These are phyloP conservation scores for Drosophila setosimentum DNA, from an alignment of 2,888 invertebrate genomes.

Conservation along the genomic window DNA sequence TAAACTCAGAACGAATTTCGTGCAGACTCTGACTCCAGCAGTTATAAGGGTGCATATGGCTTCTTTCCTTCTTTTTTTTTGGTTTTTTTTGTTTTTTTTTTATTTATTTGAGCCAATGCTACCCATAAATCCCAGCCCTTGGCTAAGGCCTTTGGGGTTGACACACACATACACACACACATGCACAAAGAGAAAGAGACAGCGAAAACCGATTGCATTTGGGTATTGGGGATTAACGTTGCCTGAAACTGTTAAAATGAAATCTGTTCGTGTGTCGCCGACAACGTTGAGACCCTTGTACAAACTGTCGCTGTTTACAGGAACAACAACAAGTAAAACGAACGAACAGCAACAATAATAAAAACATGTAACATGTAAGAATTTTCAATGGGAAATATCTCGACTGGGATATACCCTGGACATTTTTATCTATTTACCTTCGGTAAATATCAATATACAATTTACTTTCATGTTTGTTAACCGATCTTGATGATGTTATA, in stretches of 20 bases:
- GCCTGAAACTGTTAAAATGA: slow-evolving; percentile 80
- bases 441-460: neutral
- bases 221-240: slow-evolving; percentile 81
- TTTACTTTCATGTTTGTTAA: neutral
- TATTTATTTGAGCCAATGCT: slow-evolving; percentile 27
- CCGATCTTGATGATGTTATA: neutral
- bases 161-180: neutral
- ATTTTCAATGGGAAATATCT: neutral
- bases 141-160: slow-evolving; percentile 56
- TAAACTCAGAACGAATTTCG: slow-evolving; percentile 26
- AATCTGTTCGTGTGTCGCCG: slow-evolving; percentile 74
- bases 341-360: slow-evolving; percentile 33
- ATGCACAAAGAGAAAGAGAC: slow-evolving; percentile 9
- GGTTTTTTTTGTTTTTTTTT: no score
- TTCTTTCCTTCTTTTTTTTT: slow-evolving; percentile 1
- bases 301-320: slow-evolving; percentile 73
- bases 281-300: slow-evolving; percentile 71
- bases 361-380: neutral
- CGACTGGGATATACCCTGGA: neutral
- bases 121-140: slow-evolving; percentile 64
- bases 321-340: slow-evolving; percentile 38
- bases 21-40: slow-evolving; percentile 6
- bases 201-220: slow-evolving; percentile 76
- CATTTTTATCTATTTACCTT: neutral
- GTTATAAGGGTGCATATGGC: slow-evolving; percentile 42